Evolutionary conservation across 1,140 invertebrate species (phyloP), one percentile per base, ranked within the genome.

Genomic region (Ooceraea biroi): DNA sequence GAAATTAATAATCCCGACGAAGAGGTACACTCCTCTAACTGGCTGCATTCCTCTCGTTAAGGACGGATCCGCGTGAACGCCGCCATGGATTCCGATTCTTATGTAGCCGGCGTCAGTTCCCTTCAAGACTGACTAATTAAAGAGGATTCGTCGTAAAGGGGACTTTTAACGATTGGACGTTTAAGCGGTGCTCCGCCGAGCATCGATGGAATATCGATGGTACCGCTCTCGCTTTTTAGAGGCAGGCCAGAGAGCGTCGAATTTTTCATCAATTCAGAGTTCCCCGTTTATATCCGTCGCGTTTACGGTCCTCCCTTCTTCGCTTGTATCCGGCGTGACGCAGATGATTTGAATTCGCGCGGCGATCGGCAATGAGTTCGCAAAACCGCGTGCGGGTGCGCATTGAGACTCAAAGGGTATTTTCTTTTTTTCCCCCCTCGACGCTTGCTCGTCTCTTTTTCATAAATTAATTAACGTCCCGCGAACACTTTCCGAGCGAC

Each of bases 1-100:
- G 89, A 93, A 93, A 93, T 92, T 93, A 93, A 92, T 92, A 93
- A 93, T 92, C 90, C 85, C 71, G 57, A 58, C 65, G 77, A 82
- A 36, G 87, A 83, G 77, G 57, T 84, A 77, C 69, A 66, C 85
- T 73, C 84, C 76, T 77, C 73, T 85, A 87, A 87, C 85, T 85
- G 83, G 83, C 69, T 85, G 83, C 85, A 87, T 87, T 85, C 85
- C 85, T 85, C 86, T 88, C 55, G 77, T 88, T 88, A 85, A 88
- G 86, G 58, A 85, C 72, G 87, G 73, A 88, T 88, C 84, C 78
- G 87, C 87, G 87, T 82, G 85, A 87, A 87, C 87, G 86, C 77
- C 66, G 77, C 69, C 60, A 63, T 85, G 86, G 83, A 85, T 85
- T 88, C 87, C 78, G 83, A 88, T 88, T 88, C 86, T 85, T 88